Base-by-base conservation (phyloP, 2,888 invertebrate genomes). In the Oligia strigilis region DNA sequence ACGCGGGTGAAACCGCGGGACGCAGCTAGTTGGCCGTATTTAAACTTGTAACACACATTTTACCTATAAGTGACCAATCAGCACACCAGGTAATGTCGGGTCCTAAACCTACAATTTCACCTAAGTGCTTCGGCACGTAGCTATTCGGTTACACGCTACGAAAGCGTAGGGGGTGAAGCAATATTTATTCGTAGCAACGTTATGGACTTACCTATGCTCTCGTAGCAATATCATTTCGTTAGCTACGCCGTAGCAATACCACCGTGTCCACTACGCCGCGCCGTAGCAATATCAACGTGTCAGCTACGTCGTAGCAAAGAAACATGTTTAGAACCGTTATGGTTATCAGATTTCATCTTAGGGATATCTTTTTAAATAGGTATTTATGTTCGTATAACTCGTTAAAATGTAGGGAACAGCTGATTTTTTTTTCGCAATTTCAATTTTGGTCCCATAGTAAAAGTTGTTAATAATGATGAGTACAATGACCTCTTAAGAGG, bases 211-310 rank as follows among this genome's bases (percentile, higher is more conserved):
- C 49, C 66, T 81, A 66, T 65, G 49, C 14, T n/a, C 4, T 62
- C 58, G 52, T 62, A 81, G 62, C 67, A 52, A 55, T 29, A 58
- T 36, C 14, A 40, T 40, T 14, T 0, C 3, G 8, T n/a, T 17
- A 14, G 66, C 82, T 80, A 80, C 81, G 81, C 4, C 81, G 81
- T 81, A 81, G 77, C 65, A 3, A 43, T 17, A 13, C 60, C 17
- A 17, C 4, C 13, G 36, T 8, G 43, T 66, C 29, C 3, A 36
- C 73, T 80, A 74, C 81, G 80, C 49, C 52, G 76, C 73, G 80
- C 46, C 52, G 76, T 76, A 75, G 74, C 55, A 55, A 29, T 71
- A 71, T 46, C 23, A 13, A 29, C 23, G n/a, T 58, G 36, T 29
- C 23, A n/a, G 23, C 46, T 46, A 23, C 43, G 29, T 3, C 29